These are phyloP conservation scores for Orussus abietinus DNA, from an alignment of 1,140 invertebrate species.

Conservation along the genomic window DNA sequence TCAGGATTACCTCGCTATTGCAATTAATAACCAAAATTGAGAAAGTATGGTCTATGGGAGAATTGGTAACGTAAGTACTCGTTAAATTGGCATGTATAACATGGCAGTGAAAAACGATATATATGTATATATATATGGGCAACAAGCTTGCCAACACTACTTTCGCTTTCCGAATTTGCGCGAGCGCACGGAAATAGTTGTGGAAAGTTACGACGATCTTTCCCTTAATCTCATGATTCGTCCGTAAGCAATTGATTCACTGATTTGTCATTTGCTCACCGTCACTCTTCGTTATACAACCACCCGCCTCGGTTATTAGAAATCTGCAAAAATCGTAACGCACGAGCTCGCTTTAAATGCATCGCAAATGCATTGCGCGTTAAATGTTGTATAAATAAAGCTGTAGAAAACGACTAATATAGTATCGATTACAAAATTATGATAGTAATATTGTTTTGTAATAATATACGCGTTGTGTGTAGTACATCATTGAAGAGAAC, in stretches of 20 bases:
- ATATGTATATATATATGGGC: neutral
- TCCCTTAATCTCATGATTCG: neutral
- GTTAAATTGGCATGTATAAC: constrained; percentile 2
- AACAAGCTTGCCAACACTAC: neutral
- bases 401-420: constrained; percentile 27
- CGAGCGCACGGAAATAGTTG: no score
- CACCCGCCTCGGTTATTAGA: no score
- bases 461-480: constrained; percentile 4
- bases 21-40: neutral
- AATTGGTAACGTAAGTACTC: neutral
- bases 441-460: constrained; percentile 10
- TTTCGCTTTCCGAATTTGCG: neutral
- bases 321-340: no score
- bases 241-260: no score
- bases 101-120: constrained; percentile 30
- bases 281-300: no score
- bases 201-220: no score
- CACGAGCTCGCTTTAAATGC: no score
- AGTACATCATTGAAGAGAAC: constrained; percentile 8
- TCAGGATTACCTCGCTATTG: neutral
- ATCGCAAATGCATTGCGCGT: neutral
- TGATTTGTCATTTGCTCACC: no score
- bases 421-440: constrained; percentile 16
- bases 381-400: constrained; percentile 21
- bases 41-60: neutral